Conservation (phyloP, 1,140 invertebrate species). For the Ips typographus region DNA sequence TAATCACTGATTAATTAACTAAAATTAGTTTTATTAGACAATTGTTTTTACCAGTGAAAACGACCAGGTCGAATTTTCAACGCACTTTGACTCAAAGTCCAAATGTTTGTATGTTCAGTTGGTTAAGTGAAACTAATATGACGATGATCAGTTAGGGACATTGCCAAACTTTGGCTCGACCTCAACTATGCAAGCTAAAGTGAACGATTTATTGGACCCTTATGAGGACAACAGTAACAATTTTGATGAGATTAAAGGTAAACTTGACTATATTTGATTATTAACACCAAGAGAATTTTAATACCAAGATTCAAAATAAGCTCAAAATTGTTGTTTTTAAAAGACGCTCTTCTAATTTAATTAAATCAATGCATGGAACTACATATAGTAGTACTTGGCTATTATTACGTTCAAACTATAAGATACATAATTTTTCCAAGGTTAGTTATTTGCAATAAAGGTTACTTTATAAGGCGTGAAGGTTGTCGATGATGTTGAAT, state of each 20-base stretch:
- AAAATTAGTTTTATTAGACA: not conserved
- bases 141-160: not conserved
- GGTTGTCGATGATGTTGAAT: no score
- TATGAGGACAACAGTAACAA: not conserved
- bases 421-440: not conserved
- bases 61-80: not conserved
- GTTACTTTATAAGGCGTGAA: no score
- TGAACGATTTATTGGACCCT: not conserved
- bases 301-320: not conserved
- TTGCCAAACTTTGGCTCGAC: not conserved
- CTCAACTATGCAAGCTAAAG: conserved; percentile 4
- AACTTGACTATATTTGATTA: not conserved
- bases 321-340: not conserved
- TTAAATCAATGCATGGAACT: no score
- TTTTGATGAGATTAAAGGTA: not conserved
- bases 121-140: not conserved
- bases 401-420: not conserved
- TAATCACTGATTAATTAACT: not conserved
- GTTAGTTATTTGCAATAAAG: no score
- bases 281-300: not conserved
- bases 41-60: not conserved
- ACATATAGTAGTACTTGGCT: not conserved
- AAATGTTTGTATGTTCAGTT: not conserved
- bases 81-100: not conserved
- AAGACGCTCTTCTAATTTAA: no score